phyloP scores from a whole-genome alignment of 1,140 invertebrate species.

The Antheraea pernyi region DNA sequence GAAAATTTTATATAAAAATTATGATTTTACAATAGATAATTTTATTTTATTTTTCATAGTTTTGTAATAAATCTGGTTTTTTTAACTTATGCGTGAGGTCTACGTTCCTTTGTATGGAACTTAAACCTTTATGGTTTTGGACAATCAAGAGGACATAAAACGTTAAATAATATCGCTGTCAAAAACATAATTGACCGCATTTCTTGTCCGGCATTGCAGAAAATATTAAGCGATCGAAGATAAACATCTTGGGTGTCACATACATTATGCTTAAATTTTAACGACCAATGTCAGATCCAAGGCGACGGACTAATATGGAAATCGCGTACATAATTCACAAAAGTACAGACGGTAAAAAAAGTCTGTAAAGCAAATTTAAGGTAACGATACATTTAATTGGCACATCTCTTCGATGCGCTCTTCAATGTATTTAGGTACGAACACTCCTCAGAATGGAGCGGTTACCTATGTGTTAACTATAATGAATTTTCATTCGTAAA shows the following conservation, averaged over 20 bases:
- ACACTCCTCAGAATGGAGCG: slow-evolving; percentile 3
- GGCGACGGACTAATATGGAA: not conserved
- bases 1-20: too few species aligned
- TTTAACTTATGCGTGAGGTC: too few species aligned
- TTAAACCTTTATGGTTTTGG: too few species aligned
- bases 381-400: not conserved
- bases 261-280: not conserved
- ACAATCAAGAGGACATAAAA: too few species aligned
- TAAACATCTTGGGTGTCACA: not conserved
- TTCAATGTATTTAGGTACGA: slow-evolving; percentile 3
- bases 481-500: slow-evolving; percentile 8
- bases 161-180: too few species aligned
- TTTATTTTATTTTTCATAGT: too few species aligned
- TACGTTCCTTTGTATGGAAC: too few species aligned
- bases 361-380: not conserved
- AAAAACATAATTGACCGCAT: not conserved
- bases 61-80: too few species aligned
- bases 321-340: not conserved
- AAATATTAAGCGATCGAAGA: not conserved
- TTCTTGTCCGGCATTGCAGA: not conserved
- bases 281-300: not conserved
- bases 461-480: slow-evolving; percentile 9
- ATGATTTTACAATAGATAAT: too few species aligned
- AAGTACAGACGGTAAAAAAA: not conserved
- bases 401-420: not conserved